A percentile compares a stretch with the other conserved stretches of the same genome.
These are phyloP conservation scores for Ochotona princeps DNA, from an alignment of 2,113 vertebrate species.

Conservation along the genomic window DNA sequence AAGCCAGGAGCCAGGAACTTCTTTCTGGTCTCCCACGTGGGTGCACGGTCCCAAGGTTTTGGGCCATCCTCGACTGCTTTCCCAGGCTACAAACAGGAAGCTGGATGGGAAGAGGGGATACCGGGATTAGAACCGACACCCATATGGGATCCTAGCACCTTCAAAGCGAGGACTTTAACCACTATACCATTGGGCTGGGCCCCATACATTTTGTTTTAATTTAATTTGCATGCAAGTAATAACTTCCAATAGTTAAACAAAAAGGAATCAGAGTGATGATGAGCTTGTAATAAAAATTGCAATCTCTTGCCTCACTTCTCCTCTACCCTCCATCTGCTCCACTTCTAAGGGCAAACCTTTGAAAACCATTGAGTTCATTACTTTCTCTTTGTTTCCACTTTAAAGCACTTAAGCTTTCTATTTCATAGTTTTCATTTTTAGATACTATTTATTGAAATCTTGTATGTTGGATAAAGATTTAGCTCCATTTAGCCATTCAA, in stretches of 20 bases:
- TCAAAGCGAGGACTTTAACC: too few relatives aligned
- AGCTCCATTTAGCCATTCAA: neutral
- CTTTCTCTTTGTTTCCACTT: neutral
- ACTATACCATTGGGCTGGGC: neutral
- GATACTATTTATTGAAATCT: neutral
- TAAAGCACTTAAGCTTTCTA: neutral
- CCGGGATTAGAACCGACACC: too few relatives aligned
- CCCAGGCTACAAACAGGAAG: too few relatives aligned
- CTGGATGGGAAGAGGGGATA: too few relatives aligned
- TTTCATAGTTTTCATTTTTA: neutral
- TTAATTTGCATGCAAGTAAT: neutral
- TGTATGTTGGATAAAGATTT: neutral
- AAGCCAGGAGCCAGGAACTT: too few relatives aligned
- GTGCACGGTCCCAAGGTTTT: too few relatives aligned
- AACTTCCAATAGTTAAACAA: neutral
- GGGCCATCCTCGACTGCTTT: too few relatives aligned
- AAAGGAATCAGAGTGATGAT: neutral
- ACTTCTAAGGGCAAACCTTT: neutral
- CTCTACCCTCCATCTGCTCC: neutral
- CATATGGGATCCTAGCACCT: too few relatives aligned
- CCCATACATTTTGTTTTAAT: neutral
- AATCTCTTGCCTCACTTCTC: neutral
- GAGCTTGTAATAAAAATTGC: neutral
- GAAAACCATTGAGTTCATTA: neutral
- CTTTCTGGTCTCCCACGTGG: too few relatives aligned